A percentile compares a stretch with the other conserved stretches of the same genome.
Conservation (phyloP, 1,140 invertebrate genomes). For the Lepidurus couesii region DNA sequence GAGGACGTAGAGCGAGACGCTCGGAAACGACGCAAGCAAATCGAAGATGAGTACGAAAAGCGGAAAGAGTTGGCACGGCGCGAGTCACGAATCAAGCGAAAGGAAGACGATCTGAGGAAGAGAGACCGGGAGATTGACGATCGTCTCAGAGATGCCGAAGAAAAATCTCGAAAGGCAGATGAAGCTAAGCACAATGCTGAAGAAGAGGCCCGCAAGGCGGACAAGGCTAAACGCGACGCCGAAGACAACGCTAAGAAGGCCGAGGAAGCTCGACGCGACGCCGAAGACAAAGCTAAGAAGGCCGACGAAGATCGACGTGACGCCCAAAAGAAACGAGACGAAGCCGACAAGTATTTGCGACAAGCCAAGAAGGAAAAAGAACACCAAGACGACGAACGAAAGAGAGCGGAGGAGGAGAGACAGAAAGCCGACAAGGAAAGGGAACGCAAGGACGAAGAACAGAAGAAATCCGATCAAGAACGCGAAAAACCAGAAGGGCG, state of each 20-base stretch:
- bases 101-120: not conserved
- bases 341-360: not conserved
- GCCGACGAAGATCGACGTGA: not conserved
- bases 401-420: not conserved
- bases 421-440: not conserved
- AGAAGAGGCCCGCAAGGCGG: not conserved
- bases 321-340: not conserved
- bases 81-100: not conserved
- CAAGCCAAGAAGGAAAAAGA: not conserved
- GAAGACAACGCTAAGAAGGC: not conserved
- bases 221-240: not conserved
- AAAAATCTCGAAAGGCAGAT: not conserved
- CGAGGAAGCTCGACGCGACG: not conserved
- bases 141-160: not conserved
- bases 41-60: slow-evolving; percentile 7
- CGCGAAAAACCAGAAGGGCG: no score
- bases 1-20: not conserved
- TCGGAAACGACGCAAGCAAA: not conserved
- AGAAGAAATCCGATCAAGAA: no score
- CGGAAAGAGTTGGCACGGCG: not conserved
- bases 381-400: not conserved
- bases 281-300: not conserved
- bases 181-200: not conserved
- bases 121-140: not conserved
- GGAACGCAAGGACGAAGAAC: not conserved